phyloP scores from a whole-genome alignment of 2,888 invertebrate genomes.

The Dasypolia templi region DNA sequence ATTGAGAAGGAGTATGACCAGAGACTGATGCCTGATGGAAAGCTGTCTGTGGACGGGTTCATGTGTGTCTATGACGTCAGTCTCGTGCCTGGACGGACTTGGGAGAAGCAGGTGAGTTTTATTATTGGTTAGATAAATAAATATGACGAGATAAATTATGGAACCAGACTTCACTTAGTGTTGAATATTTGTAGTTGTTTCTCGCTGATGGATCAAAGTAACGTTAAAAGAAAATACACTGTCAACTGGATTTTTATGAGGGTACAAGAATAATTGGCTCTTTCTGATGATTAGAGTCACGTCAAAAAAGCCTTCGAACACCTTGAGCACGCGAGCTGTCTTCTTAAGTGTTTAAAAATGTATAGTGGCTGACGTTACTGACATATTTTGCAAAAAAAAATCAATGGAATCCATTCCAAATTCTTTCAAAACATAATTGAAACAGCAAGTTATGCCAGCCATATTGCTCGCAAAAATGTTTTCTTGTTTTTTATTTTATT shows the following conservation, averaged over 20 bases:
- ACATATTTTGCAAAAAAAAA: no score
- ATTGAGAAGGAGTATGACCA: constrained; percentile 99
- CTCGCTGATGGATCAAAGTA: background rate
- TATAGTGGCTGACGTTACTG: no score
- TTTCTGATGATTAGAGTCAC: background rate
- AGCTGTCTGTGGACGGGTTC: constrained; percentile 98
- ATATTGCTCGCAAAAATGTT: no score
- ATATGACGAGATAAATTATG: no score
- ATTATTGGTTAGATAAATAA: background rate
- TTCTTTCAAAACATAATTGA: no score
- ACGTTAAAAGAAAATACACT: background rate
- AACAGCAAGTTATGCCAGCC: no score
- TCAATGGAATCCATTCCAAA: no score
- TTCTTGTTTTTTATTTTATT: background rate
- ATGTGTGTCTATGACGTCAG: constrained; percentile 99
- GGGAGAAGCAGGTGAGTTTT: constrained; percentile 95
- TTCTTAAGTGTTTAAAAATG: no score
- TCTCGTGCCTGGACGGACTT: constrained; percentile 96
- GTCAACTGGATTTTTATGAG: background rate
- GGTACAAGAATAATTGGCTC: no score
- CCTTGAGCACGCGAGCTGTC: no score
- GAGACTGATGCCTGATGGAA: constrained; percentile 97
- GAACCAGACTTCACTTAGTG: background rate
- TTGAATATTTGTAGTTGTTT: background rate
- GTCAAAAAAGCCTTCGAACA: background rate